Percentiles rank a stretch among this genome's conserved stretches.
Evolutionary conservation across 2,797 vertebrate species (phyloP).

Genomic region (Antennarius maculatus): DNA sequence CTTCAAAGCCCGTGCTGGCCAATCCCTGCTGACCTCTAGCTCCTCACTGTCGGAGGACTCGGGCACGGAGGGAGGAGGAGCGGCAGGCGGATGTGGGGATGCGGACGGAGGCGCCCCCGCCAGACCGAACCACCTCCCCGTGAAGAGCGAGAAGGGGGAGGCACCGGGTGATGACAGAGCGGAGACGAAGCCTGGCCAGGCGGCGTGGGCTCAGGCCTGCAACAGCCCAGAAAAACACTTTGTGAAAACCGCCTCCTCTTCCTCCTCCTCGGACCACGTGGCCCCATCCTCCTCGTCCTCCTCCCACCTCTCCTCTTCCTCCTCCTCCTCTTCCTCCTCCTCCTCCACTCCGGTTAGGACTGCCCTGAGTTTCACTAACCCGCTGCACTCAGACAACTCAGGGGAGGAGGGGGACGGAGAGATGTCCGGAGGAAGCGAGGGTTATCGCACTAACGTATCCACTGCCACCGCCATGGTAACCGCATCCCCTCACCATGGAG

Average conservation of each 20-base stretch:
- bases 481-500: constrained; percentile 76
- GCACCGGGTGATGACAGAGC: constrained; percentile 76
- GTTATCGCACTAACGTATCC: constrained; percentile 81
- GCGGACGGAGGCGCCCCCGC: constrained; percentile 66
- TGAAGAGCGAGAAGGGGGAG: constrained; percentile 77
- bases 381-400: constrained; percentile 93
- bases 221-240: constrained; percentile 69
- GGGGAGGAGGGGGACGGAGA: constrained; percentile 87
- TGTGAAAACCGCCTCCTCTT: constrained; percentile 71
- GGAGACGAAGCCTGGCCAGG: constrained; percentile 82
- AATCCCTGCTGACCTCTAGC: constrained; percentile 76
- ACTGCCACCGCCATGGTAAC: constrained; percentile 87
- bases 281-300: constrained; percentile 74
- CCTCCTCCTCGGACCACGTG: constrained; percentile 73
- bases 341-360: constrained; percentile 76
- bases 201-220: constrained; percentile 76
- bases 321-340: constrained; percentile 70
- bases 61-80: constrained; percentile 74
- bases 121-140: constrained; percentile 90
- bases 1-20: constrained; percentile 86
- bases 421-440: constrained; percentile 62
- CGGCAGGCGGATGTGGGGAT: constrained; percentile 59
- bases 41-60: constrained; percentile 85
- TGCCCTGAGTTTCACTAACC: constrained; percentile 95
- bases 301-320: constrained; percentile 64